Percentiles rank a stretch among this genome's conserved stretches.
Evolutionary conservation across 2,113 vertebrate genomes (phyloP).

Genomic region (Oostethus manadensis): DNA sequence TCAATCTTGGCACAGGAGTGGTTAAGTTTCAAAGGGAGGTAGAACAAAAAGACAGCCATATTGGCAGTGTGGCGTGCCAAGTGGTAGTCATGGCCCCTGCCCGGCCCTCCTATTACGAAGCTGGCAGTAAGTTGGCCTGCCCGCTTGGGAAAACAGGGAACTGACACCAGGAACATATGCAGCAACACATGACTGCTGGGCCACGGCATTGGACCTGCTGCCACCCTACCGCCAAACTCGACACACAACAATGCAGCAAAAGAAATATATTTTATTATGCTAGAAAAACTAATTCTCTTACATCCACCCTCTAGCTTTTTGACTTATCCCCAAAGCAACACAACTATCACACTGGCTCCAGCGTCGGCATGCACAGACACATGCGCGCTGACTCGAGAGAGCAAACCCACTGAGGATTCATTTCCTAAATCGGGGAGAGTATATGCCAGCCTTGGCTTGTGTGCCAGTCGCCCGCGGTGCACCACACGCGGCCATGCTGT

Average conservation of each 20-base stretch:
- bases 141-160: slow-evolving; percentile 71
- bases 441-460: slow-evolving; percentile 84
- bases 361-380: slow-evolving; percentile 1
- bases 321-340: slow-evolving; percentile 5
- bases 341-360: slow-evolving; percentile 1
- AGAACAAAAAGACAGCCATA: slow-evolving; percentile 81
- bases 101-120: slow-evolving; percentile 82
- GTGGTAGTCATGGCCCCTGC: slow-evolving; percentile 84
- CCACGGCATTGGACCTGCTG: slow-evolving; percentile 35
- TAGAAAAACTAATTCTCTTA: not conserved
- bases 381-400: slow-evolving; percentile 64
- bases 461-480: slow-evolving; percentile 88
- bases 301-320: slow-evolving; percentile 3
- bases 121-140: slow-evolving; percentile 77
- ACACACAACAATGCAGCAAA: not conserved
- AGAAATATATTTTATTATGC: slow-evolving; percentile 4
- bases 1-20: slow-evolving; percentile 70
- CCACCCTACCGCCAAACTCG: slow-evolving; percentile 18
- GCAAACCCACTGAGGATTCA: slow-evolving; percentile 85
- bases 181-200: slow-evolving; percentile 63
- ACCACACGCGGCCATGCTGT: slow-evolving; percentile 93
- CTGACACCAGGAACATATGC: slow-evolving; percentile 83
- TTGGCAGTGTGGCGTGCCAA: slow-evolving; percentile 85
- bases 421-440: slow-evolving; percentile 83
- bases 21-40: slow-evolving; percentile 74